Evolutionary conservation across 2,888 invertebrate genomes (phyloP).

Genomic region (Stictocephala bisonia): DNA sequence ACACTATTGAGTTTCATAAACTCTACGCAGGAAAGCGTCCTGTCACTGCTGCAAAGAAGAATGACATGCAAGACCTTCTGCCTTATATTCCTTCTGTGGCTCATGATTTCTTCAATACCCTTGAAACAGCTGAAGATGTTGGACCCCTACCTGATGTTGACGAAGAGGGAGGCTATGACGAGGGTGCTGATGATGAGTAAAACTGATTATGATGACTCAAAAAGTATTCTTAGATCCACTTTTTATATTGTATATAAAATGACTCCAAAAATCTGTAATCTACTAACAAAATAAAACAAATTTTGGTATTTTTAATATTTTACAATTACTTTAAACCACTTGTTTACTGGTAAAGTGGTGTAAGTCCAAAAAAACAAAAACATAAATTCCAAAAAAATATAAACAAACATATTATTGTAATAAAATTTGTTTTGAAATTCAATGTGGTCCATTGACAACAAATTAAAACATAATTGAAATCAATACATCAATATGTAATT

Average conservation of each 20-base stretch:
- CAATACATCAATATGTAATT: not conserved
- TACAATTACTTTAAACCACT: not conserved
- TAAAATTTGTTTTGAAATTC: not conserved
- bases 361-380: too few species aligned
- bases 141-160: conserved; percentile 10
- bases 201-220: conserved; percentile 10
- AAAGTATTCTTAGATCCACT: conserved; percentile 4
- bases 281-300: conserved; percentile 5
- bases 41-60: conserved; percentile 3
- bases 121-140: conserved; percentile 8
- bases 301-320: conserved; percentile 7
- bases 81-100: too few species aligned
- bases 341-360: not conserved
- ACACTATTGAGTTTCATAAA: not conserved
- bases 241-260: conserved; percentile 4
- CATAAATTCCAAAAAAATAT: not conserved
- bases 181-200: conserved; percentile 11
- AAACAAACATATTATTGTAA: not conserved
- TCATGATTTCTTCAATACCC: conserved; percentile 9
- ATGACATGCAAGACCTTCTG: conserved; percentile 10
- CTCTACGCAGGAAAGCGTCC: not conserved
- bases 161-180: conserved; percentile 8
- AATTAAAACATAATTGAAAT: too few species aligned
- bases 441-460: conserved; percentile 4
- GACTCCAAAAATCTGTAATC: conserved; percentile 6